A percentile compares a stretch with the other conserved stretches of the same genome.
These are phyloP conservation scores for Thyatira batis DNA, from an alignment of 2,888 invertebrate species.

Conservation along the genomic window DNA sequence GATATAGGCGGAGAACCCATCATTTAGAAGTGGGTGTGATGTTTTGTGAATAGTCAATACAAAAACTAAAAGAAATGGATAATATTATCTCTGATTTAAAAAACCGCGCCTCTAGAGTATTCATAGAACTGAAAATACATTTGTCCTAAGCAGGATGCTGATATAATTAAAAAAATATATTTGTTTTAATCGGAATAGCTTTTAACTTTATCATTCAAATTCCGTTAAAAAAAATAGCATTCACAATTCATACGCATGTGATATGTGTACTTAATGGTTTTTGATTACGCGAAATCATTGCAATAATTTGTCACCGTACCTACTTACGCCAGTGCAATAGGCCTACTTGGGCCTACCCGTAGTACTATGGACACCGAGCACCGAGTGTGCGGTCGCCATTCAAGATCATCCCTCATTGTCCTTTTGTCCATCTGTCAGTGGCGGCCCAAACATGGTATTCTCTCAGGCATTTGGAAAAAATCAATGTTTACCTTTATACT, in stretches of 20 bases:
- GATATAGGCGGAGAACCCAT: slow-evolving; percentile 53
- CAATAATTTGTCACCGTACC: slow-evolving; percentile 43
- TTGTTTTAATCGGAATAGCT: no score
- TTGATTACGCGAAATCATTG: slow-evolving; percentile 26
- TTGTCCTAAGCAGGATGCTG: no score
- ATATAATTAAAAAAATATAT: no score
- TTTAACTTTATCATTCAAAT: no score
- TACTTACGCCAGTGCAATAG: slow-evolving; percentile 4
- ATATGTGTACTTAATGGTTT: no score
- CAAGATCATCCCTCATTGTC: slow-evolving; percentile 71
- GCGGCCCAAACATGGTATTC: slow-evolving; percentile 76
- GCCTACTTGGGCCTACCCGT: slow-evolving; percentile 15
- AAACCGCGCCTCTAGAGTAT: no score
- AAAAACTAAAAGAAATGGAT: no score
- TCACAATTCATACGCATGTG: no score
- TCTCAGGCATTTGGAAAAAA: slow-evolving; percentile 71
- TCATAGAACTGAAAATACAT: no score
- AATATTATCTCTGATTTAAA: no score
- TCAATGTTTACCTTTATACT: slow-evolving; percentile 81
- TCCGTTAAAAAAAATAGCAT: no score
- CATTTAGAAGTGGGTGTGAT: slow-evolving; percentile 67
- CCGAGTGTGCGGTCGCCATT: slow-evolving; percentile 80
- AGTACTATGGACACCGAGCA: slow-evolving; percentile 39
- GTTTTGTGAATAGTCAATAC: slow-evolving; percentile 24
- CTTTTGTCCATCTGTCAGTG: slow-evolving; percentile 73